Base-by-base conservation (phyloP, 1,140 invertebrate genomes). In the Drosophila nasuta region DNA sequence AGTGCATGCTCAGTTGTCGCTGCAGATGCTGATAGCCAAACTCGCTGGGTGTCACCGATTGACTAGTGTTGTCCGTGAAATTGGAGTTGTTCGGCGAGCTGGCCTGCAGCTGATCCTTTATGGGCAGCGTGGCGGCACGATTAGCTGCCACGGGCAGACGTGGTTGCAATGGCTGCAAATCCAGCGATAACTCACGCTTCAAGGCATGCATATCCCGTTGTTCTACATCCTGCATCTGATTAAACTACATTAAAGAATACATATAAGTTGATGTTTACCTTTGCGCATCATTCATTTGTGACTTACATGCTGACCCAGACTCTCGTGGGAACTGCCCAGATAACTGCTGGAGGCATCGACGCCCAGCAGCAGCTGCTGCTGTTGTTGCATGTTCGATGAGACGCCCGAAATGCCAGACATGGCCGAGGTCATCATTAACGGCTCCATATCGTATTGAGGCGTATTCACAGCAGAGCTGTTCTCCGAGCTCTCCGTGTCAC, bases 41-140 rank as follows among this genome's bases (percentile, higher is more conserved):
- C 65, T 93, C 92, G 58, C 92, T 93, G 38, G 92, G 92, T 28
- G 92, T 93, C 49, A 93, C 91, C 76, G 92, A 92, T 75, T 92
- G 92, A 86, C 92, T 92, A 86, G 92, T 93, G 64, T 92, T 92
- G 58, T 92, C 92, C 51, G 90, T 92, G 8, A 91, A 91, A 65
- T 92, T 92, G 3, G 92, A 92, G 49, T 91, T 92, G 67, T 92
- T 92, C n/a, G 92, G 91, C n/a, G 92, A 91, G 48, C 85, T 81
- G 45, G 56, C 69, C 64, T 86, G 86, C 13, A 86, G 73, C 38
- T 89, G 85, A 6, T 90, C 79, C 46, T 81, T 80, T 1, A 81
- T 62, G 10, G 78, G 80, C 70, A 91, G 59, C 20, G 75, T 91
- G 11, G 75, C 75, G 3, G 80, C 70, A 1, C 88, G 72, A 74